These are phyloP conservation scores for Tokudaia muenninki DNA, from an alignment of 2,797 vertebrate genomes.

Conservation along the genomic window DNA sequence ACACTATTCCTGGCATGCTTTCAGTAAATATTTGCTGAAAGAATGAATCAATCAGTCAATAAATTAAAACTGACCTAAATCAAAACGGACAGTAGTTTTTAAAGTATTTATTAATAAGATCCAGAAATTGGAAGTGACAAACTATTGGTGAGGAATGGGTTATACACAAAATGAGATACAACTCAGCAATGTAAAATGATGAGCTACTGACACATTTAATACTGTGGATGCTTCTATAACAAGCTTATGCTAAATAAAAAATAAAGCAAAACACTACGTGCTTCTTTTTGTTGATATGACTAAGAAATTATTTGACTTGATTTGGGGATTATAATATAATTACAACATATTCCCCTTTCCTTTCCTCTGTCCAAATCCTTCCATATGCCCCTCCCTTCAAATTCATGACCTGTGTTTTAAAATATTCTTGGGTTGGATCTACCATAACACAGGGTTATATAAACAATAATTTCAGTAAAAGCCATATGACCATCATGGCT, in stretches of 20 bases:
- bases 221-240: neutral
- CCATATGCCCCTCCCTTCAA: neutral
- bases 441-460: neutral
- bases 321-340: neutral
- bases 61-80: neutral
- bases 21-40: slow-evolving; percentile 29
- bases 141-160: neutral
- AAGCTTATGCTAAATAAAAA: neutral
- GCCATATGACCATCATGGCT: neutral
- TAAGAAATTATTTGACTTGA: neutral
- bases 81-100: neutral
- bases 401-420: neutral
- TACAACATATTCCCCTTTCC: neutral
- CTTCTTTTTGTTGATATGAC: neutral
- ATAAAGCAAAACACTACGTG: neutral
- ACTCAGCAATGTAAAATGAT: neutral
- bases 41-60: neutral
- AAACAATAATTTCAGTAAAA: neutral
- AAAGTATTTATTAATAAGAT: neutral
- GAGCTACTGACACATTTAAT: neutral
- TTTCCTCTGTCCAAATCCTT: neutral
- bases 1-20: neutral
- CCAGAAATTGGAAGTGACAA: neutral
- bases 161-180: neutral
- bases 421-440: neutral